Evolutionary conservation across 2,113 vertebrate genomes (phyloP).

Genomic region (Nannobrachium achirus): DNA sequence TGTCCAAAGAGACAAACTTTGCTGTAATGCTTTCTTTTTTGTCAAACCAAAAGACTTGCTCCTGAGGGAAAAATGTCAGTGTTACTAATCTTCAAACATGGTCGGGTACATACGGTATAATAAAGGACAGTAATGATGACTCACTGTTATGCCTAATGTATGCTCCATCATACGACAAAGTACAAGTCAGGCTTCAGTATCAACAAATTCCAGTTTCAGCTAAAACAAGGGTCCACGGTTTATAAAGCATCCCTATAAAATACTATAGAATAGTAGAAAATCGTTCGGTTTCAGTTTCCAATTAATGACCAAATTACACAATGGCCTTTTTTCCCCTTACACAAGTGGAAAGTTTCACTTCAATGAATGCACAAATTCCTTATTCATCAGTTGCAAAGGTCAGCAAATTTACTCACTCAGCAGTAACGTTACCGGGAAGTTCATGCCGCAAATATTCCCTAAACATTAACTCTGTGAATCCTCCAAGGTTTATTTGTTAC

Average conservation of each 20-base stretch:
- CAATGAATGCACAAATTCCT: conserved; percentile 49
- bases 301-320: not conserved
- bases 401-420: conserved; percentile 50
- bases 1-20: conserved; percentile 26
- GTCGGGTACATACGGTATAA: not conserved
- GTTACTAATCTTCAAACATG: conserved; percentile 1
- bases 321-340: conserved; percentile 55
- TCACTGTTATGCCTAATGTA: not conserved
- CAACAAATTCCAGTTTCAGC: too few relatives aligned
- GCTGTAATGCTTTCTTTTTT: not conserved
- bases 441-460: conserved; percentile 15
- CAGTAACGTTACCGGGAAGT: conserved; percentile 28
- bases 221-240: too few relatives aligned
- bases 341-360: conserved; percentile 34
- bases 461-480: not conserved
- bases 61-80: not conserved
- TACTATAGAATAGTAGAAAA: too few relatives aligned
- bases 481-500: not conserved
- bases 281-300: too few relatives aligned
- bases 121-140: not conserved
- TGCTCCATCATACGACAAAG: not conserved
- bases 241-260: too few relatives aligned
- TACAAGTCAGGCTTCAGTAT: too few relatives aligned
- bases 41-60: not conserved
- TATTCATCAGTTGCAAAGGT: conserved; percentile 20